Conservation (phyloP, 2,113 vertebrate genomes). For the Saccopteryx leptura region DNA sequence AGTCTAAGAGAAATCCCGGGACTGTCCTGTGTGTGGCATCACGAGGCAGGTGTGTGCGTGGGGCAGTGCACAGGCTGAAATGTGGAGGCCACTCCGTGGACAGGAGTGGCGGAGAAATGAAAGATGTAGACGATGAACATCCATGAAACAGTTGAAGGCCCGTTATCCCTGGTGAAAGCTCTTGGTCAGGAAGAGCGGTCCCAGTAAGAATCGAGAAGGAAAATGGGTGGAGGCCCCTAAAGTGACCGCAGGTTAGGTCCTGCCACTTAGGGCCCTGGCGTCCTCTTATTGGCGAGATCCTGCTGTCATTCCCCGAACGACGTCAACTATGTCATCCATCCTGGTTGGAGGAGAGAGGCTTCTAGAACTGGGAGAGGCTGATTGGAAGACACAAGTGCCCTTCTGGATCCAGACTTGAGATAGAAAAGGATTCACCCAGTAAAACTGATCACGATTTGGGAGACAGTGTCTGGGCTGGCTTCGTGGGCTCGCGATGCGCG, state of each 20-base stretch:
- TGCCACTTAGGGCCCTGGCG: rapidly evolving
- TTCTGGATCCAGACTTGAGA: background rate
- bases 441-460: background rate
- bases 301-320: background rate
- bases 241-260: background rate
- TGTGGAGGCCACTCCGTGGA: background rate
- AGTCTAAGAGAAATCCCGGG: background rate
- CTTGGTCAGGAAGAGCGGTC: background rate
- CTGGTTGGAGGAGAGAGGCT: background rate
- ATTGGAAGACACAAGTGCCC: background rate
- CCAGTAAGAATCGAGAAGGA: background rate
- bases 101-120: background rate
- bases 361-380: background rate
- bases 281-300: background rate
- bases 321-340: background rate
- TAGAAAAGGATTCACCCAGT: background rate
- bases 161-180: background rate
- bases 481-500: background rate
- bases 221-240: background rate
- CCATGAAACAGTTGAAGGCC: background rate
- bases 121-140: background rate
- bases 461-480: background rate
- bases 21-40: background rate
- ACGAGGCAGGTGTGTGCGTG: background rate
- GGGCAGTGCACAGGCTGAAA: background rate